Evolutionary conservation across 2,113 vertebrate species (phyloP), one percentile per base, ranked within the genome.

Genomic region (Cathartes aura): DNA sequence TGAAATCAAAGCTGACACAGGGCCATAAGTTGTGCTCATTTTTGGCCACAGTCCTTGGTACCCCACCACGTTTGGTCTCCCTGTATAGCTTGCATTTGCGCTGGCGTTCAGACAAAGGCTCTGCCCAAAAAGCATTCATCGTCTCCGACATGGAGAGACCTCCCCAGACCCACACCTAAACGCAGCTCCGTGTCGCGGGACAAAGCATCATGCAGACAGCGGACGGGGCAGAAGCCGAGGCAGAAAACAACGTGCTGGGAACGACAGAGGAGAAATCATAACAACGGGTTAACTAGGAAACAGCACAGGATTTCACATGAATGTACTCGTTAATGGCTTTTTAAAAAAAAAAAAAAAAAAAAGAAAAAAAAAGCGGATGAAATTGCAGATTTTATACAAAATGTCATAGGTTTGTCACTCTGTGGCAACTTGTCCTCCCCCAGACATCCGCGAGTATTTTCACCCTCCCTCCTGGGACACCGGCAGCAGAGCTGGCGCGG

Each of bases 171-270:
- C 47, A 38, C n/a, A 36, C 27, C 5, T 64, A 83, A 50, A 36
- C 9, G 2, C 3, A 5, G 63, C 40, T 63, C 47, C 5, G 0
- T 21, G 47, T 29, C 9, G 0, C 12, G 5, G 45, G 34, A 45
- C 4, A 6, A 42, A 56, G 42, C 53, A 12, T 45, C 34, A 34
- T 1, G 1, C 40, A 29, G 23, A 40, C 9, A 53, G 45, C 6
- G 1, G 12, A 30, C 6, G 11, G 50, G 64, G 50, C 27, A 59
- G 36, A 34, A 34, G 18, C 14, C 0, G 2, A 40, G 24, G 26
- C 79, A 79, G 32, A n/a, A 63, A 58, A 58, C 18, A 40, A 3
- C 3, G 2, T 30, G 12, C 15, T 32, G 47, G 59, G n/a, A 63
- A 63, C 0, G 0, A 45, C 23, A 22, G 34, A 72, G 45, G 16